These are phyloP conservation scores for Drosophila micromelanica DNA, from an alignment of 1,140 invertebrate genomes.

Conservation along the genomic window DNA sequence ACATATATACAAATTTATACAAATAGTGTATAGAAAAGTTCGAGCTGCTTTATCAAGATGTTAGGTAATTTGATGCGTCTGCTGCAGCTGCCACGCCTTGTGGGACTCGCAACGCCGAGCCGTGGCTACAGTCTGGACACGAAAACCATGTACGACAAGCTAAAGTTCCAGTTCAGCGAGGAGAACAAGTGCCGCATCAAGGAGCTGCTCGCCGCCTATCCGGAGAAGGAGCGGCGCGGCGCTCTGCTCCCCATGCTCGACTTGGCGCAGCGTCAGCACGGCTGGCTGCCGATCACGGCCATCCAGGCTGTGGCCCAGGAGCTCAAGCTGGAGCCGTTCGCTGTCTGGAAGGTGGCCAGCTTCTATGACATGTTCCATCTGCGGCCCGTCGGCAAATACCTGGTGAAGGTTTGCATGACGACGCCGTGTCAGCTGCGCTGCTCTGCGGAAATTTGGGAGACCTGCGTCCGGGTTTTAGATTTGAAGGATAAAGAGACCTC, in stretches of 20 bases:
- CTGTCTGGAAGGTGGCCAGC: conserved; percentile 49
- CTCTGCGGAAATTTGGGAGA: conserved; percentile 20
- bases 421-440: conserved; percentile 53
- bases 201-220: conserved; percentile 29
- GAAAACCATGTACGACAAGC: conserved; percentile 20
- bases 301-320: conserved; percentile 39
- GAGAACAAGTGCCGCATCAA: conserved; percentile 29
- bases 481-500: conserved; percentile 37
- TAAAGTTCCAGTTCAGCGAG: conserved; percentile 51
- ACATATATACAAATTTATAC: conserved; percentile 3
- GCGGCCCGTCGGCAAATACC: conserved; percentile 32
- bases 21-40: neutral
- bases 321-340: conserved; percentile 45
- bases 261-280: conserved; percentile 59
- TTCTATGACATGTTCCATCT: conserved; percentile 53
- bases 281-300: conserved; percentile 60
- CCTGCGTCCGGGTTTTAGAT: conserved; percentile 17
- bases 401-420: conserved; percentile 47
- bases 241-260: conserved; percentile 58
- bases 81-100: neutral
- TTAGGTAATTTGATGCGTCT: conserved; percentile 2
- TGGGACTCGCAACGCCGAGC: neutral
- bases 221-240: conserved; percentile 35
- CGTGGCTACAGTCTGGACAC: neutral
- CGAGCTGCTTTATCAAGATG: conserved; percentile 18